Evolutionary conservation across 1,140 invertebrate genomes (phyloP), one percentile per base, ranked within the genome.

Genomic region (Neodiprion fabricii): DNA sequence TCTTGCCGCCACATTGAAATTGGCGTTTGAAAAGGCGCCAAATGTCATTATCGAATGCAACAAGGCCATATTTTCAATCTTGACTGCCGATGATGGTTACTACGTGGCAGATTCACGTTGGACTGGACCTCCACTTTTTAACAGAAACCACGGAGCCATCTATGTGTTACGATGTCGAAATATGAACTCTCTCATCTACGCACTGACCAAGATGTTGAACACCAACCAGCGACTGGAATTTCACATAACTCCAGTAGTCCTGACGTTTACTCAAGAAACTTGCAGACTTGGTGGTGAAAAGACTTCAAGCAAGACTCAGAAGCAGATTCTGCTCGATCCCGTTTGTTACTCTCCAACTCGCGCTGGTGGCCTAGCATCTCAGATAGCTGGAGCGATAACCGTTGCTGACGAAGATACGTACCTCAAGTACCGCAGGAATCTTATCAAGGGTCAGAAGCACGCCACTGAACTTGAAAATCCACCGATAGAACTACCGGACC

Each of bases 111-210:
- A 88, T 80, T 81, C 86, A 3, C 81, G 83, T 10, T 84, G 83
- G 81, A 82, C 82, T 9, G 87, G 87, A 2, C 83, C 84, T 65
- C 87, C 87, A 0, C 48, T 88, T 1, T 88, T 88, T 72, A 7
- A 74, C 0, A 82, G 76, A 17, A 79, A 86, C 65, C 80, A 76
- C 23, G 84, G 85, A 0, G 85, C 86, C 0, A 79, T 84, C 48
- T 88, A 88, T 40, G 80, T 81, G 7, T 78, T 89, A 1, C 79
- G 87, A 9, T 88, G 86, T 74, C 79, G 74, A 65, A 85, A 86
- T 74, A 74, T 84, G 1, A 77, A 77, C 40, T 74, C 76, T 9
- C 21, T 87, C 0, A 48, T 86, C 0, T 89, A 88, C 53, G 81
- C 75, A 0, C 23, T 88, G 1, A 80, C 79, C 0, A 88, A 85